Base-by-base conservation (phyloP, 2,797 vertebrate genomes). In the Agapornis canus region DNA sequence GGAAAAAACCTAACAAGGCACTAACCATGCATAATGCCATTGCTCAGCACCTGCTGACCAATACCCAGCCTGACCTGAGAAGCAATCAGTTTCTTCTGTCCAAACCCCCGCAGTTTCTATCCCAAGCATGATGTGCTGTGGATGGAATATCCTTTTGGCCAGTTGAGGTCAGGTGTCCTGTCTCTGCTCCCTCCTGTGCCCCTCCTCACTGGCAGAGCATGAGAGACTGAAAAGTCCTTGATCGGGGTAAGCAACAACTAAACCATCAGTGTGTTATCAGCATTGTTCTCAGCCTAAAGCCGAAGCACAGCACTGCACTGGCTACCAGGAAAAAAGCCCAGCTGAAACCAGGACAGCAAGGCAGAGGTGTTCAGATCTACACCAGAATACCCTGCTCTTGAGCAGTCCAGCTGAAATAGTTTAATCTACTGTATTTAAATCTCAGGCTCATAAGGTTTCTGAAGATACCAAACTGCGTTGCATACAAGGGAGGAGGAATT, bases 401-500 rank as follows among this genome's bases (percentile, higher is more conserved):
- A 57, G 18, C 42, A n/a, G 25, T 21, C 45, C 57, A 52, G 45
- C 61, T 69, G 52, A 43, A 42, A 42, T 29, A 8, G 12, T 60
- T 87, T 65, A 13, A 51, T 26, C 23, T 5, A 0, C 40, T 20
- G 5, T 37, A 10, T 78, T 60, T 66, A 23, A 59, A 47, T 20
- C 42, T 49, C 0, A 0, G 61, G 45, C 40, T 21, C 13, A 0
- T 6, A 3, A 72, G 37, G 56, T 81, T 8, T 63, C 35, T 42
- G 42, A 56, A 51, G 79, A 13, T 39, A 31, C 11, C 21, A 13
- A 73, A 42, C 60, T 81, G 45, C 5, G 2, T 18, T 81, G 42
- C 3, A 2, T 18, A 16, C 5, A 21, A 42, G 42, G 40, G 52
- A 60, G 25, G 42, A 68, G 15, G 39, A 59, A 43, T 47, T 32